Percentiles rank a stretch among this genome's conserved stretches.
phyloP scores from a whole-genome alignment of 2,888 invertebrate genomes.

The Chrysolina haemoptera region DNA sequence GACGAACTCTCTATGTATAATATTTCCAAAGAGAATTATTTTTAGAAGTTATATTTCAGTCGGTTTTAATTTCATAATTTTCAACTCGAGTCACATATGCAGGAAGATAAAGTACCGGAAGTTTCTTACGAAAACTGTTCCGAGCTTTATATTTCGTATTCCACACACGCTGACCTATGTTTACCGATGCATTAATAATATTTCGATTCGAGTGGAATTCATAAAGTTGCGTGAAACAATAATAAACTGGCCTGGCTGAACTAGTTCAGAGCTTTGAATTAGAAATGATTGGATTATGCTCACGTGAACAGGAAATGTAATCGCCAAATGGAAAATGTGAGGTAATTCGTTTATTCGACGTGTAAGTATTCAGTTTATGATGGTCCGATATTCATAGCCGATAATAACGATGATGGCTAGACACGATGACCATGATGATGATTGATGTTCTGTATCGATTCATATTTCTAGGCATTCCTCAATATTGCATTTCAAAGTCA shows the following conservation, averaged over 20 bases:
- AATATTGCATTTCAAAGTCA: not conserved
- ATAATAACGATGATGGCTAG: not conserved
- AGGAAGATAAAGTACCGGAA: conserved; percentile 15
- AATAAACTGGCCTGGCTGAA: conserved; percentile 10
- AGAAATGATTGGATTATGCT: conserved; percentile 2
- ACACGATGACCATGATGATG: not conserved
- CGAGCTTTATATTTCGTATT: conserved; percentile 1
- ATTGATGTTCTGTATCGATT: not conserved
- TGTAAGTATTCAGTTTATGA: not conserved
- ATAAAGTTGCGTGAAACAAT: not conserved
- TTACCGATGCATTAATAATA: not conserved
- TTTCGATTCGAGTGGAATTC: conserved; percentile 14
- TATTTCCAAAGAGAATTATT: not conserved
- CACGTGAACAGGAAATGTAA: conserved; percentile 6
- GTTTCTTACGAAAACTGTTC: not conserved
- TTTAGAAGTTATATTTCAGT: conserved; percentile 7
- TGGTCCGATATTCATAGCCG: not conserved
- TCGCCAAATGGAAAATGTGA: conserved; percentile 17
- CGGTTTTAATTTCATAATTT: conserved; percentile 1
- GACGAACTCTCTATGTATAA: conserved; percentile 10
- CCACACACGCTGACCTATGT: not conserved
- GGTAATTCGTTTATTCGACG: not conserved
- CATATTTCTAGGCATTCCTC: not conserved
- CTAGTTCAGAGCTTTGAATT: conserved; percentile 11
- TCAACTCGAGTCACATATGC: conserved; percentile 11